A percentile compares a stretch with the other conserved stretches of the same genome.
Evolutionary conservation across 2,113 vertebrate genomes (phyloP).

Genomic region (Tenrec ecaudatus): DNA sequence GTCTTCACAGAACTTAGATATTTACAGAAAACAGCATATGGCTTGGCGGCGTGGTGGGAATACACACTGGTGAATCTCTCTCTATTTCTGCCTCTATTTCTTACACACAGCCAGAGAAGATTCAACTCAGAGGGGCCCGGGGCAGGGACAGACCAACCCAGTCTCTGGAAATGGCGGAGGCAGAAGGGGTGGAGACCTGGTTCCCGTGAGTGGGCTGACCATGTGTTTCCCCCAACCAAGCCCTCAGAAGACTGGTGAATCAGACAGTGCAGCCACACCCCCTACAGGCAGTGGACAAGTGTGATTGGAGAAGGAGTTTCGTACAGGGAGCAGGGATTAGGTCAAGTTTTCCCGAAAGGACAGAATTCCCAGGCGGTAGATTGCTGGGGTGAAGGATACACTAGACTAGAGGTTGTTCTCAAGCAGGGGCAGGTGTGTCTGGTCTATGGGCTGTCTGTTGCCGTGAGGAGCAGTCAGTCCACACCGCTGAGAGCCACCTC

Average conservation of each 20-base stretch:
- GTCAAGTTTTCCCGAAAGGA: background rate
- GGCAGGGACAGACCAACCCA: background rate
- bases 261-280: background rate
- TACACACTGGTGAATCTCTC: background rate
- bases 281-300: background rate
- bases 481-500: too few species aligned
- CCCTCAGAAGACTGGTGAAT: too few species aligned
- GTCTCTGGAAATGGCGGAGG: background rate
- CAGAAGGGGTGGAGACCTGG: background rate
- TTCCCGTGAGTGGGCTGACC: rapidly evolving
- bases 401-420: background rate
- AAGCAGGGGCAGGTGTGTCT: background rate
- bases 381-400: background rate
- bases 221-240: rapidly evolving
- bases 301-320: background rate
- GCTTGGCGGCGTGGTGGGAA: background rate
- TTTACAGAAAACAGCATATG: slow-evolving; percentile 73
- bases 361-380: background rate
- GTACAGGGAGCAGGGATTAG: too few species aligned
- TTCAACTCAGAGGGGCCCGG: background rate
- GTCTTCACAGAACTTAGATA: background rate
- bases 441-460: too few species aligned
- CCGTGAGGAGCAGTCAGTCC: too few species aligned
- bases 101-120: background rate
- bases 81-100: background rate